Percentiles rank a stretch among this genome's conserved stretches.
phyloP scores from a whole-genome alignment of 2,888 invertebrate genomes.

The Bombylius discolor region DNA sequence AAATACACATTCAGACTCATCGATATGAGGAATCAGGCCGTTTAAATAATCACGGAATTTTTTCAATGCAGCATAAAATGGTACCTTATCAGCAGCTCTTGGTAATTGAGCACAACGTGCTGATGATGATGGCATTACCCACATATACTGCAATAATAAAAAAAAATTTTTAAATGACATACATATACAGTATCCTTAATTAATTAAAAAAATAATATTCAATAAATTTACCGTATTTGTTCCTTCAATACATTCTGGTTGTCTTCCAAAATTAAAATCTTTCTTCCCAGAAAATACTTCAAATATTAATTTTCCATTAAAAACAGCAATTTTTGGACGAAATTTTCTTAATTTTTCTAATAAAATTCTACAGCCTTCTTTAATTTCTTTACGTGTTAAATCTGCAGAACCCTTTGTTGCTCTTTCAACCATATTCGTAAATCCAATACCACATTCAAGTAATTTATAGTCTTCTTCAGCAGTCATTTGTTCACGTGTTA shows the following conservation, averaged over 20 bases:
- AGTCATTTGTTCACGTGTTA: slow-evolving; percentile 89
- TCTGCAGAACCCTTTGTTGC: slow-evolving; percentile 95
- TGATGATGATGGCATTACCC: slow-evolving; percentile 98
- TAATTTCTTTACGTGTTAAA: slow-evolving; percentile 84
- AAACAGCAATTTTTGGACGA: slow-evolving; percentile 92
- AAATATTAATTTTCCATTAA: slow-evolving; percentile 97
- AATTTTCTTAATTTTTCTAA: slow-evolving; percentile 82
- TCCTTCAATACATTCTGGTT: slow-evolving; percentile 84
- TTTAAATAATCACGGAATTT: slow-evolving; percentile 90
- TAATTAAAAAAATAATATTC: not conserved
- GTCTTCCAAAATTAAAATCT: slow-evolving; percentile 92
- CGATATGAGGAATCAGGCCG: slow-evolving; percentile 70
- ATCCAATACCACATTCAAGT: slow-evolving; percentile 87
- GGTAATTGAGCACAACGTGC: slow-evolving; percentile 94
- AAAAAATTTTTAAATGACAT: not conserved
- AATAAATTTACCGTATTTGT: slow-evolving; percentile 72
- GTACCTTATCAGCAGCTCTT: slow-evolving; percentile 95
- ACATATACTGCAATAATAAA: slow-evolving; percentile 64
- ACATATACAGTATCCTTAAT: too few species aligned
- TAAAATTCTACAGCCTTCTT: slow-evolving; percentile 80
- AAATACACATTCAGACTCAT: slow-evolving; percentile 79
- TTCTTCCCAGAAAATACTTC: slow-evolving; percentile 96
- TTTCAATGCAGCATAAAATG: slow-evolving; percentile 90
- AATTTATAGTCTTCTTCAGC: slow-evolving; percentile 93
- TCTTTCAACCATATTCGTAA: slow-evolving; percentile 94